Conservation (phyloP, 2,113 vertebrate species). For the Eclectus roratus region DNA sequence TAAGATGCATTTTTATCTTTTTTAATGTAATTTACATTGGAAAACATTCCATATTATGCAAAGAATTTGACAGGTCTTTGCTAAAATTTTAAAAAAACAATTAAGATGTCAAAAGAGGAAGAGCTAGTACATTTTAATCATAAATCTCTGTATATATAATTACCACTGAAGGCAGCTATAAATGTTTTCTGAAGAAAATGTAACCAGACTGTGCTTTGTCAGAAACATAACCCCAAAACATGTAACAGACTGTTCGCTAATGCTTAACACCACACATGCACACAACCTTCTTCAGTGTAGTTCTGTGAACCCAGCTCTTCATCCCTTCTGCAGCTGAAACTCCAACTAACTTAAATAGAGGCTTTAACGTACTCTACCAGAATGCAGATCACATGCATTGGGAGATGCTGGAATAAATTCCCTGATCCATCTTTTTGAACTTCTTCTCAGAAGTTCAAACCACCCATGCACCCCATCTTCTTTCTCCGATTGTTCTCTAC, state of each 20-base stretch:
- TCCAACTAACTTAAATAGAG: neutral
- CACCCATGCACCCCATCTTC: accelerated
- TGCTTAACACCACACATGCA: conserved; percentile 57
- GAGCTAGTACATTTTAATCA: conserved; percentile 64
- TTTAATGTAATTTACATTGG: conserved; percentile 55
- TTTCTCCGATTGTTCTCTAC: neutral
- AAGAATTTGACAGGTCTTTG: conserved; percentile 70
- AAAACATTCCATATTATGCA: conserved; percentile 58
- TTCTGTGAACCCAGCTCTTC: conserved; percentile 34
- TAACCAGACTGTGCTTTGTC: conserved; percentile 60
- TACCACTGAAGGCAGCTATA: conserved; percentile 69
- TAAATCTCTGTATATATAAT: conserved; percentile 75
- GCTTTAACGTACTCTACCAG: neutral
- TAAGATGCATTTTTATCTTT: conserved; percentile 42
- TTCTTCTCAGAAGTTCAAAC: neutral
- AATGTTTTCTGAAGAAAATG: conserved; percentile 72
- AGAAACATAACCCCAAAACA: conserved; percentile 67
- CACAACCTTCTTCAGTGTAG: conserved; percentile 12
- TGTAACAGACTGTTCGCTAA: conserved; percentile 60
- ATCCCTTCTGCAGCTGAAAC: conserved; percentile 52
- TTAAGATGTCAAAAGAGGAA: conserved; percentile 74
- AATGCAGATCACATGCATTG: neutral
- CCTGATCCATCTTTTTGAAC: neutral
- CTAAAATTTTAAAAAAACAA: conserved; percentile 72
- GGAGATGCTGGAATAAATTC: neutral